A percentile compares a stretch with the other conserved stretches of the same genome.
These are phyloP conservation scores for Drosophila nr. medialis DNA, from an alignment of 2,888 invertebrate genomes.

Conservation along the genomic window DNA sequence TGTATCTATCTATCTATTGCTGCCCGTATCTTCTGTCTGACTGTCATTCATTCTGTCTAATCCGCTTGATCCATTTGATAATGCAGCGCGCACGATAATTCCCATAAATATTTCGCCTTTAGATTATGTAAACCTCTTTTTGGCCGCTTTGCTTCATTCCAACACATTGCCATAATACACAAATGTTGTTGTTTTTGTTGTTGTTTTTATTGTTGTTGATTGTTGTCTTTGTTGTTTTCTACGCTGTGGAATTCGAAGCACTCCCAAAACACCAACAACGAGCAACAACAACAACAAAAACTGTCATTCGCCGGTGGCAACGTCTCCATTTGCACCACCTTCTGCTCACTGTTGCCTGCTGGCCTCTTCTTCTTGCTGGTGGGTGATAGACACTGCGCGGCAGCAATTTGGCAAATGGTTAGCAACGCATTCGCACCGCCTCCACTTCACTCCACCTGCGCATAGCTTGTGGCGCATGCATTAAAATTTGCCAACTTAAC, in stretches of 20 bases:
- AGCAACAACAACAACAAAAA: constrained; percentile 11
- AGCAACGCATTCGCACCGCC: constrained; percentile 42
- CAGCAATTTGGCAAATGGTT: constrained; percentile 50
- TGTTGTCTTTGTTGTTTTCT: constrained; percentile 36
- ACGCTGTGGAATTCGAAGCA: constrained; percentile 70
- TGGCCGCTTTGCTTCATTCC: constrained; percentile 31
- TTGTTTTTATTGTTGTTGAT: constrained; percentile 16
- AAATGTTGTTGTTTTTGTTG: constrained; percentile 12
- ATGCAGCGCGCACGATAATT: constrained; percentile 65
- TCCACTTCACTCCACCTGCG: constrained; percentile 28
- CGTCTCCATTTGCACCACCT: constrained; percentile 33
- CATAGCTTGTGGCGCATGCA: constrained; percentile 22
- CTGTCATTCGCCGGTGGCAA: constrained; percentile 44
- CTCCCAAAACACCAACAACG: constrained; percentile 54
- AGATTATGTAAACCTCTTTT: constrained; percentile 62
- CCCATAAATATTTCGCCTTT: constrained; percentile 68
- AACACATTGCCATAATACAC: constrained; percentile 7
- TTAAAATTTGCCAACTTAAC: constrained; percentile 49
- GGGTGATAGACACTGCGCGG: constrained; percentile 27
- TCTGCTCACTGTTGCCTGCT: neutral
- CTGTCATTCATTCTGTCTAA: constrained; percentile 37
- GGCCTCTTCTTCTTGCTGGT: constrained; percentile 2
- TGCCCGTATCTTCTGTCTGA: constrained; percentile 7
- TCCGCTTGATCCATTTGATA: constrained; percentile 56
- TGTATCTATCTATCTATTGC: neutral